Evolutionary conservation across 2,888 invertebrate species (phyloP).

Genomic region (Lasioglossum villosulum): DNA sequence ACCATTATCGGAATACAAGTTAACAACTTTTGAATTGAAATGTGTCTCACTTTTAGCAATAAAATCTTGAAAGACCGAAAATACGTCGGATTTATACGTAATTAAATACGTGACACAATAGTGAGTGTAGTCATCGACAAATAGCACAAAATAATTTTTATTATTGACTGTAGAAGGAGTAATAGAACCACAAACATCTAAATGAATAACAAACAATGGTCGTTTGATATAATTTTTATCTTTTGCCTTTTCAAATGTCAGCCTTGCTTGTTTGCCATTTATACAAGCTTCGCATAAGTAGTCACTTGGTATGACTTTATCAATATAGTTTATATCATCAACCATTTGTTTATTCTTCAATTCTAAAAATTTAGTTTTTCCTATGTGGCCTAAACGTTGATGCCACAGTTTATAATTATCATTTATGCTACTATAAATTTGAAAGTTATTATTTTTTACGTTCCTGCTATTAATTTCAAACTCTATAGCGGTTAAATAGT

Average conservation of each 20-base stretch:
- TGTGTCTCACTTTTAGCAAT: no score
- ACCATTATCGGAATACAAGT: conserved; percentile 25
- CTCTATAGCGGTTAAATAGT: background rate
- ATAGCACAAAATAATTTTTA: no score
- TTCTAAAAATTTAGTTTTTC: conserved; percentile 19
- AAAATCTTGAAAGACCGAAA: no score
- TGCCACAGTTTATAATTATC: conserved; percentile 24
- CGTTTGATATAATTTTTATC: conserved; percentile 2
- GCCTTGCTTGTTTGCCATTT: conserved; percentile 20
- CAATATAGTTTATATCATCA: background rate
- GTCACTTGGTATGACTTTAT: background rate
- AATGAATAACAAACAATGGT: conserved; percentile 26
- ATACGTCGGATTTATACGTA: no score
- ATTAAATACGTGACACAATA: no score
- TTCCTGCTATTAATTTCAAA: background rate
- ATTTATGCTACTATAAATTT: background rate
- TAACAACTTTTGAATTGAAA: conserved; percentile 11
- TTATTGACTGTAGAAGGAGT: no score
- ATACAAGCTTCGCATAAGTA: conserved; percentile 27
- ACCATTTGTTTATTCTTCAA: background rate
- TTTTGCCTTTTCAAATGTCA: conserved; percentile 1
- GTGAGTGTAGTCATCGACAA: no score
- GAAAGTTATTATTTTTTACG: background rate
- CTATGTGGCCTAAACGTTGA: conserved; percentile 9
- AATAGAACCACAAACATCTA: background rate